Conservation (phyloP, 2,113 vertebrate species). For the Myotis brandtii region DNA sequence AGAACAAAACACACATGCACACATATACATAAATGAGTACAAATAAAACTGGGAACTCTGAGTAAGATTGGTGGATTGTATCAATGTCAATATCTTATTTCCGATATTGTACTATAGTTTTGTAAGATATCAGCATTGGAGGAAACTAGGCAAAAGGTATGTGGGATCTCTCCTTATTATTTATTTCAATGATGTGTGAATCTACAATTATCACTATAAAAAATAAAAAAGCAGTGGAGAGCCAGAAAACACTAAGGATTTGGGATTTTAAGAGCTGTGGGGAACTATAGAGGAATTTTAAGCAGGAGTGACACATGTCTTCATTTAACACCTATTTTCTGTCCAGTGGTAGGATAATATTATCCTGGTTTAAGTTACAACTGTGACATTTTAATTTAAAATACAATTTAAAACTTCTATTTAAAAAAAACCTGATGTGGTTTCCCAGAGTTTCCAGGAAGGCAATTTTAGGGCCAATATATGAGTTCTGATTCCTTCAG, state of each 20-base stretch:
- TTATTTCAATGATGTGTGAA: background rate
- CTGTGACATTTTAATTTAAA: slow-evolving; percentile 73
- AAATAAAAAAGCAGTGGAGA: background rate
- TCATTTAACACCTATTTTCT: slow-evolving; percentile 53
- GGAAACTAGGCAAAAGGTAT: background rate
- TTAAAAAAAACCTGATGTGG: background rate
- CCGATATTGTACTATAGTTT: background rate
- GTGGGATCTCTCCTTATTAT: background rate
- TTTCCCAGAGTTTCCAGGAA: slow-evolving; percentile 64
- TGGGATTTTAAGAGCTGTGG: slow-evolving; percentile 10
- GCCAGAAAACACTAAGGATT: slow-evolving; percentile 1
- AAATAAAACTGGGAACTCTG: background rate
- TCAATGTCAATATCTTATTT: background rate
- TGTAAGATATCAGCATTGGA: background rate
- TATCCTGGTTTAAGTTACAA: slow-evolving; percentile 60
- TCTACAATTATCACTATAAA: background rate
- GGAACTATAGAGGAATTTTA: slow-evolving; percentile 10
- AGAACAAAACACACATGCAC: background rate
- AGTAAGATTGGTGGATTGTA: background rate
- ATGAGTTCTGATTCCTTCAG: background rate
- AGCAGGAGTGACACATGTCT: slow-evolving; percentile 33
- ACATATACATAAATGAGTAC: background rate
- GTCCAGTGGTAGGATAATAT: slow-evolving; percentile 27
- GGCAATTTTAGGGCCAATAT: slow-evolving; percentile 35
- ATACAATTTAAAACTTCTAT: slow-evolving; percentile 29